Conservation (phyloP, 2,797 vertebrate genomes). For the Sebastes steindachneri region DNA sequence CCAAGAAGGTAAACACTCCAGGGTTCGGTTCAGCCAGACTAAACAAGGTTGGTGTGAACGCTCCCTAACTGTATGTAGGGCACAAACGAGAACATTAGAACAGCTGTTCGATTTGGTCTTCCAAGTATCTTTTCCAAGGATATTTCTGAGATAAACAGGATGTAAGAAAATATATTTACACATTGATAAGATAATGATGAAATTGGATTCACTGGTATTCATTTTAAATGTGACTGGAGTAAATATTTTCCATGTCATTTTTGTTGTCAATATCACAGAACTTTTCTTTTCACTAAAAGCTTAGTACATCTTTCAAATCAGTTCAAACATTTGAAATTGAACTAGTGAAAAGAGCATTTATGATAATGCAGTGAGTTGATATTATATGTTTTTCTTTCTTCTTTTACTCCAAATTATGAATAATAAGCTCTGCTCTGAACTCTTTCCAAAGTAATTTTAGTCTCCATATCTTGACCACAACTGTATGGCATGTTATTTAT, state of each 20-base stretch:
- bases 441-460: background rate
- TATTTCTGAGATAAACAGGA: background rate
- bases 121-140: background rate
- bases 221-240: background rate
- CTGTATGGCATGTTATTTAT: background rate
- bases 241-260: background rate
- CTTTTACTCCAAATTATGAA: background rate
- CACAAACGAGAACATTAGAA: background rate
- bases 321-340: background rate
- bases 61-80: background rate
- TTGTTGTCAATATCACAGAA: background rate
- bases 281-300: background rate
- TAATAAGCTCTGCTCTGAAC: background rate
- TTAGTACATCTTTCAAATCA: background rate
- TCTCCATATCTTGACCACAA: background rate
- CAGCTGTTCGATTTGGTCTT: background rate
- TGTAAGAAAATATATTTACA: background rate
- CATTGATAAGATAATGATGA: background rate
- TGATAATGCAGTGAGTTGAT: background rate
- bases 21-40: too few species aligned
- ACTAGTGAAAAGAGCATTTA: background rate
- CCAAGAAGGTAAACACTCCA: fast-evolving
- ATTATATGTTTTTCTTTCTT: background rate
- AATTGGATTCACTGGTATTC: background rate
- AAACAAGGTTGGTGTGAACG: too few species aligned